Evolutionary conservation across 2,113 vertebrate species (phyloP).

Genomic region (Vombatus ursinus): DNA sequence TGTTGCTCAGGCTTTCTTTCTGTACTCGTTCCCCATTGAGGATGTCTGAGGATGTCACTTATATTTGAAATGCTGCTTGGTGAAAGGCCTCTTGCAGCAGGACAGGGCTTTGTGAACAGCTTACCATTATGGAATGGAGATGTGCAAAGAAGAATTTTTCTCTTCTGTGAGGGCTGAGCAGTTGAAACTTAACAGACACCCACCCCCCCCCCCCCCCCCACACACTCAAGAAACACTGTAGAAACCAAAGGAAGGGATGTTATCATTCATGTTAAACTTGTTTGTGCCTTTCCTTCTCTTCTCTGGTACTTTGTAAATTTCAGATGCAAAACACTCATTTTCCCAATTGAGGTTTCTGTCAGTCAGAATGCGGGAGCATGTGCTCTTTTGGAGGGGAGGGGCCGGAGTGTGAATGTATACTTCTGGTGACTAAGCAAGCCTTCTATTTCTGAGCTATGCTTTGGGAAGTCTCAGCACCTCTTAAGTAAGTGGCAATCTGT

Average conservation of each 20-base stretch:
- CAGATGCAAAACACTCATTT: conserved; percentile 48
- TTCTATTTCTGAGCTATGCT: conserved; percentile 23
- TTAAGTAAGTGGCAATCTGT: conserved; percentile 40
- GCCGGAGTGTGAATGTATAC: conserved; percentile 4
- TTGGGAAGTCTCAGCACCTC: conserved; percentile 29
- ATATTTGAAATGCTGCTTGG: neutral
- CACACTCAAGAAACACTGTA: neutral
- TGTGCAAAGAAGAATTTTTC: conserved; percentile 44
- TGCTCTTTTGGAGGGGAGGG: neutral
- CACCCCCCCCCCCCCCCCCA: conserved; percentile 1
- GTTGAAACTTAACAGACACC: neutral
- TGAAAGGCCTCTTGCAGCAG: neutral
- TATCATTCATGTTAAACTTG: conserved; percentile 40
- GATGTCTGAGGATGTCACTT: neutral
- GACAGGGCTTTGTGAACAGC: conserved; percentile 28
- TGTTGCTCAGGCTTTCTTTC: neutral
- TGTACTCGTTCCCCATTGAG: neutral
- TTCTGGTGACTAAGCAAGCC: neutral
- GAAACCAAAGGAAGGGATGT: conserved; percentile 31
- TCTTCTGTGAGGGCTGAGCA: neutral
- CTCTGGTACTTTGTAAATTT: conserved; percentile 30
- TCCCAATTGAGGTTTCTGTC: conserved; percentile 46
- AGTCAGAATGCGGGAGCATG: neutral
- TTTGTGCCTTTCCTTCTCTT: neutral
- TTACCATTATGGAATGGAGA: conserved; percentile 42